Evolutionary conservation across 1,140 invertebrate species (phyloP).

Genomic region (Papilio dardanus): DNA sequence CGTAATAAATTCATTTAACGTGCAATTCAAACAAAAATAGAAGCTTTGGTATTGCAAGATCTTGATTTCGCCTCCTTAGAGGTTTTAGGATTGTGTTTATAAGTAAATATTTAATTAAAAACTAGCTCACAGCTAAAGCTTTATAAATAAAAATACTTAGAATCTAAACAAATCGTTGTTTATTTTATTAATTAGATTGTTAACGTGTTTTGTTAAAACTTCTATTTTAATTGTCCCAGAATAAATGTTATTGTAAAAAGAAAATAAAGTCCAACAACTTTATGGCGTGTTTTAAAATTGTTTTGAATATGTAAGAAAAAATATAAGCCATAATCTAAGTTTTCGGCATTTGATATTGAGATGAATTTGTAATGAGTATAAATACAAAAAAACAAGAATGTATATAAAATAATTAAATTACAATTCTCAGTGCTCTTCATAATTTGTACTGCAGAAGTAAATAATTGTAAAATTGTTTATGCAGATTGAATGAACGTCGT

Average conservation of each 20-base stretch:
- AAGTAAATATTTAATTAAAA: conserved; percentile 20
- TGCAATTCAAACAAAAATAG: conserved; percentile 75
- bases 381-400: not conserved
- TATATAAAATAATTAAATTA: not conserved
- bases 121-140: not conserved
- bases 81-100: not conserved
- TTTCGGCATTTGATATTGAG: too few relatives aligned
- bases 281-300: not conserved
- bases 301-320: not conserved
- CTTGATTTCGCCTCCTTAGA: conserved; percentile 26
- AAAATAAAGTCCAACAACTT: too few relatives aligned
- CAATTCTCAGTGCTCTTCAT: not conserved
- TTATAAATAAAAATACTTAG: not conserved
- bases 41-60: conserved; percentile 55
- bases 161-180: not conserved
- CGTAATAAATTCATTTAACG: conserved; percentile 77
- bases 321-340: not conserved
- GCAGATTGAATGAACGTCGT: not conserved
- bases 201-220: not conserved
- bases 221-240: too few relatives aligned
- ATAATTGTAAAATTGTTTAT: not conserved
- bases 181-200: not conserved
- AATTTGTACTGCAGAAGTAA: not conserved
- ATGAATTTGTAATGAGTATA: not conserved
- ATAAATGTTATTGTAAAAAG: too few relatives aligned